Base-by-base conservation (phyloP, 92 coral and sea anemone species). In the Porites lobata region DNA sequence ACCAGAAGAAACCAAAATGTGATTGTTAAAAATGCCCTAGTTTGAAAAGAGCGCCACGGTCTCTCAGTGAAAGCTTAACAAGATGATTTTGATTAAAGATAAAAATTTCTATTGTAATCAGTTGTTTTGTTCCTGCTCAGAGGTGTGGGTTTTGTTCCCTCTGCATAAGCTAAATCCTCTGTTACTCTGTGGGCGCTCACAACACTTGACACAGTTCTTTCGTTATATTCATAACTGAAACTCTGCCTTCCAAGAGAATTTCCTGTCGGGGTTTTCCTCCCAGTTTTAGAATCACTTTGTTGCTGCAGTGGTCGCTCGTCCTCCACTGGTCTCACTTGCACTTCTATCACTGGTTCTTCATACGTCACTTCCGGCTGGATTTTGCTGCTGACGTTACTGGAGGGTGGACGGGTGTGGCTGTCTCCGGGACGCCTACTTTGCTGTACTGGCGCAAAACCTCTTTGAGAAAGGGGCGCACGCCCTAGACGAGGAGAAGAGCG, bases 301-400 rank as follows among this genome's bases (percentile, higher is more conserved):
- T 65, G 76, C 52, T 84, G 50, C 21, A 65, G 51, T 2, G 18
- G 9, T 47, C 53, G 52, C 14, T 84, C 81, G 52, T 84, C 87
- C 22, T 84, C 87, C 24, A 84, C 65, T 17, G 79, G 87, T 50
- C 21, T 62, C 8, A 80, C 87, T 13, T 64, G 87, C 52, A 84
- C 87, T 29, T 84, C 87, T 20, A 84, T 84, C 50, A 84, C 80
- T 17, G 87, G 80, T 73, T 84, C 87, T 47, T 84, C 87, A 62
- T 73, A 84, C 18, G 87, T 84, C 56, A 77, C 11, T 29, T 77
- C 81, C 22, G 26, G 19, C 18, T 32, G 81, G 20, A n/a, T 77
- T 70, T 69, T 47, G 83, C 53, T 69, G 85, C 57, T 54, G 13
- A 50, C 13, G 2, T 50, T 9, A 20, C 52, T 71, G 13, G 86